phyloP scores from a whole-genome alignment of 1,140 invertebrate genomes.

The Reticulitermes speratus region DNA sequence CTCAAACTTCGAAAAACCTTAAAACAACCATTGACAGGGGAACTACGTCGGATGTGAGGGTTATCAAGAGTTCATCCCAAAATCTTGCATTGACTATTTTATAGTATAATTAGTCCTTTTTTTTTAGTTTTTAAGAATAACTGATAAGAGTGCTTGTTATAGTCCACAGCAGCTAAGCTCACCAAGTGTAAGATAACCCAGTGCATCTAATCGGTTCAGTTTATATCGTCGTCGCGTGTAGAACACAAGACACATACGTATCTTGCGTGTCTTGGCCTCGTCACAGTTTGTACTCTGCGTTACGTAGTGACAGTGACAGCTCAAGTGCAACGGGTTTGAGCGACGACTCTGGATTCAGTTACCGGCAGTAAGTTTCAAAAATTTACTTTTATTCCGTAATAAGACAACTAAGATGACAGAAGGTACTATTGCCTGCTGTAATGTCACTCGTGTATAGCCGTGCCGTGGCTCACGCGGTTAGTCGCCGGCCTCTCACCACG shows the following conservation, averaged over 20 bases:
- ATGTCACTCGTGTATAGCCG: no score
- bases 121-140: background rate
- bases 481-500: no score
- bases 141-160: background rate
- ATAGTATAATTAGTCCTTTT: background rate
- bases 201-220: background rate
- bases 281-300: no score
- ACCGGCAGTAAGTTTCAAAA: no score
- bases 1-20: background rate
- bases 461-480: no score
- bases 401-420: no score
- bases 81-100: background rate
- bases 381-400: no score
- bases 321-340: no score
- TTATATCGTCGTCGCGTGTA: background rate
- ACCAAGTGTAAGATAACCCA: background rate
- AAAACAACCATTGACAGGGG: background rate
- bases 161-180: no score
- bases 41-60: background rate
- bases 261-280: background rate
- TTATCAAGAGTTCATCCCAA: background rate
- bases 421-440: no score
- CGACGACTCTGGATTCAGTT: no score
- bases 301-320: no score
- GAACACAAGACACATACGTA: background rate